Evolutionary conservation across 2,888 invertebrate genomes (phyloP), one percentile per base, ranked within the genome.

Genomic region (Notodonta dromedarius): DNA sequence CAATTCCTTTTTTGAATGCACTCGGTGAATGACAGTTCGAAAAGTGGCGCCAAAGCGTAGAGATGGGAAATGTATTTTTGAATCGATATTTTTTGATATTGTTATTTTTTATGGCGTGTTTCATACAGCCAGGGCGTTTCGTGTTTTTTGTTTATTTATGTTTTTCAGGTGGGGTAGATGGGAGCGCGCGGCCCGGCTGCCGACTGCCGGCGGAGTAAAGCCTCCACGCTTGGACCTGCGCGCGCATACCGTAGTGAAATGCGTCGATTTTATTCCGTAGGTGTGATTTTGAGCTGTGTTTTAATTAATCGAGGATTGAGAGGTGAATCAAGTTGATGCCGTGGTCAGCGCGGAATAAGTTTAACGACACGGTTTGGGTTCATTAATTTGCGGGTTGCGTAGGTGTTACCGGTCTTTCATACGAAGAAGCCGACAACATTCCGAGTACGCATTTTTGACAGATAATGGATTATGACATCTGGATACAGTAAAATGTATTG

Each of bases 131-230:
- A 86, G 90, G 91, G 87, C 86, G 56, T 80, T 67, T 87, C 88
- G 90, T 88, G 86, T 85, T 86, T 87, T 89, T 87, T 90, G 89
- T 87, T 91, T 88, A 83, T 80, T 79, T 84, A 79, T 79, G 79
- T 79, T 91, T 89, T 90, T 90, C 89, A 88, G 84, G 80, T 86
- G 74, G 73, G 68, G 77, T 75, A 81, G 76, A 69, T 80, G 74
- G 78, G 85, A 83, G 88, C 93, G 93, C 89, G 93, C 85, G 79
- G 87, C 93, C 93, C 87, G 88, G 93, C 91, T 89, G 91, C 83
- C 76, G 72, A 92, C 93, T 93, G 89, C 91, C 93, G 93, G 91
- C 91, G 86, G 77, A 90, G 88, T 93, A 87, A 82, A 76, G 62
- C 77, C 72, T 78, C 71, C 84, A 79, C 77, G 85, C 79, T 84